phyloP scores from a whole-genome alignment of 2,113 vertebrate genomes.

The Scomber japonicus region DNA sequence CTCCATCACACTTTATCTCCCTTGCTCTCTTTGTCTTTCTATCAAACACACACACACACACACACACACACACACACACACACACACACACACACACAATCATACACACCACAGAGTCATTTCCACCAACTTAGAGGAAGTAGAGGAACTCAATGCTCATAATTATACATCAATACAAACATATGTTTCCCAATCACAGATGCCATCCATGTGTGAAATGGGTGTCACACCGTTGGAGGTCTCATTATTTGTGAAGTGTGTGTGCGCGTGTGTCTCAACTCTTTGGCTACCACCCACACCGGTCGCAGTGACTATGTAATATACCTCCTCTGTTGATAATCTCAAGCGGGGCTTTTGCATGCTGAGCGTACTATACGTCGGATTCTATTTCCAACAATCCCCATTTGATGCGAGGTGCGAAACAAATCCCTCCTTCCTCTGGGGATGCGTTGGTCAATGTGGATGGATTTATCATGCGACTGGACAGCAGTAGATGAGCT shows the following conservation, averaged over 20 bases:
- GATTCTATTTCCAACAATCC: conserved; percentile 37
- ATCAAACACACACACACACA: conserved; percentile 28
- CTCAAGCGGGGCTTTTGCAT: conserved; percentile 34
- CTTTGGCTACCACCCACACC: conserved; percentile 56
- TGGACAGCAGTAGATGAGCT: conserved; percentile 17
- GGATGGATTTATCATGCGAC: conserved; percentile 17
- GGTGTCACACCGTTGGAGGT: conserved; percentile 76
- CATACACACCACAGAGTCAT: conserved; percentile 60
- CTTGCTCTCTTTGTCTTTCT: conserved; percentile 59
- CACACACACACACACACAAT: conserved; percentile 35
- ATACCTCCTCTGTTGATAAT: conserved; percentile 34
- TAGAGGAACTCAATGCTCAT: conserved; percentile 75
- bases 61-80: conserved; percentile 51
- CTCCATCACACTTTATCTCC: conserved; percentile 51
- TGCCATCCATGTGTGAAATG: conserved; percentile 87
- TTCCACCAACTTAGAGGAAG: conserved; percentile 76
- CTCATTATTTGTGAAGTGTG: conserved; percentile 75
- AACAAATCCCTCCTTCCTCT: conserved; percentile 27
- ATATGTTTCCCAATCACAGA: conserved; percentile 83
- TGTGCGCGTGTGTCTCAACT: conserved; percentile 28
- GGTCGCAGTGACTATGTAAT: conserved; percentile 51
- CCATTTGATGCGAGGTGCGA: conserved; percentile 33
- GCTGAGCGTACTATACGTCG: neutral
- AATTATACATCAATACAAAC: conserved; percentile 86
- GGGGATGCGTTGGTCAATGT: conserved; percentile 11